Conservation (phyloP, 2,797 vertebrate genomes). For the Xiphophorus birchmanni region DNA sequence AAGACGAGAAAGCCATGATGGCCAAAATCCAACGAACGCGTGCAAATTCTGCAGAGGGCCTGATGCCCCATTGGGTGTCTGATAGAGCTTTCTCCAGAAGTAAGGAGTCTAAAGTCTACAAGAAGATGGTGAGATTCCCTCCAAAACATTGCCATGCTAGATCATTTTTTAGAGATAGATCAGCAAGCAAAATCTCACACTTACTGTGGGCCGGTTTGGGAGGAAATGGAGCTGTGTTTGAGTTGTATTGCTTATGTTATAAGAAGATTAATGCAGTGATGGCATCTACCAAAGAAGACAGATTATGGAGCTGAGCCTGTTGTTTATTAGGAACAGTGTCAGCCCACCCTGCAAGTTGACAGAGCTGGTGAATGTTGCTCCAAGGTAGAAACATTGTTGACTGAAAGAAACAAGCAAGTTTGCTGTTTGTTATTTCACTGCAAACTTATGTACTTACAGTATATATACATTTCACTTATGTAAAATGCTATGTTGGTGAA, state of each 20-base stretch:
- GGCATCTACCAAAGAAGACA: not conserved
- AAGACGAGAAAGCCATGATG: slow-evolving; percentile 96
- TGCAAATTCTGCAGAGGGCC: slow-evolving; percentile 88
- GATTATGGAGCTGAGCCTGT: not conserved
- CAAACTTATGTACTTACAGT: not conserved
- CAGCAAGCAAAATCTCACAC: not conserved
- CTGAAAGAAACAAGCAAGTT: not conserved
- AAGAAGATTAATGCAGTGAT: not conserved
- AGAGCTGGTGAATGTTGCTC: not conserved
- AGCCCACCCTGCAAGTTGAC: not conserved
- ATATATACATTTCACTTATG: not conserved
- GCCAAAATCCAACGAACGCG: slow-evolving; percentile 91
- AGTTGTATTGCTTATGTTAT: not conserved
- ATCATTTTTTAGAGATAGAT: not conserved
- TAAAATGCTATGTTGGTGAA: not conserved
- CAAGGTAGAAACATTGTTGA: not conserved
- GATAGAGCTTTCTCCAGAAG: slow-evolving; percentile 90
- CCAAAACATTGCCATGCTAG: not conserved
- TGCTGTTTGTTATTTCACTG: not conserved
- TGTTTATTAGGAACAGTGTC: not conserved
- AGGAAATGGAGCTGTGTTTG: not conserved
- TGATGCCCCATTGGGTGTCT: slow-evolving; percentile 92
- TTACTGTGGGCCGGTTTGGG: not conserved
- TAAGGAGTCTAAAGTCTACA: slow-evolving; percentile 96
- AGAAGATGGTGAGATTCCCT: slow-evolving; percentile 91